Percentiles rank a stretch among this genome's conserved stretches.
Conservation (phyloP, 2,888 invertebrate species). For the Drosophila falleni region DNA sequence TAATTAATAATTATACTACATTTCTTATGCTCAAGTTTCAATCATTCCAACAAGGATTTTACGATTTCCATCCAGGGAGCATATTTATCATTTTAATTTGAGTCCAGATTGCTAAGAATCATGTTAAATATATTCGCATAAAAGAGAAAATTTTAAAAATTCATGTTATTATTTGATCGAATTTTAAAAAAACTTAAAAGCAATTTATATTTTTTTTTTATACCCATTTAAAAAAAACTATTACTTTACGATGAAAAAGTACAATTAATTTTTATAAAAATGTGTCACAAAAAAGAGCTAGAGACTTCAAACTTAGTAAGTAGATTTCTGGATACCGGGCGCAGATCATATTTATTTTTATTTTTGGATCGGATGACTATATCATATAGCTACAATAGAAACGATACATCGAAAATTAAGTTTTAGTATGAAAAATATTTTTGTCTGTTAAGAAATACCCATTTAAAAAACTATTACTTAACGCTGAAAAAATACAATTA, state of each 20-base stretch:
- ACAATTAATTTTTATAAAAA: neutral
- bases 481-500: neutral
- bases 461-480: no score
- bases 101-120: neutral
- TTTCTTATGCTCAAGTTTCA: neutral
- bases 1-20: slow-evolving; percentile 15
- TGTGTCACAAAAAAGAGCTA: no score
- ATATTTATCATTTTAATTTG: neutral
- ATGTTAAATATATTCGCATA: neutral
- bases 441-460: no score
- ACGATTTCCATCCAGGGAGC: neutral
- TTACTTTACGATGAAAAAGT: neutral
- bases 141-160: neutral
- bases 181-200: neutral
- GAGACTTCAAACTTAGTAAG: no score
- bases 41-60: neutral
- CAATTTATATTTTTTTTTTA: no score
- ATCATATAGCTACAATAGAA: no score
- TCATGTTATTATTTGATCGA: neutral
- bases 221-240: no score
- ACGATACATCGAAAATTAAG: no score
- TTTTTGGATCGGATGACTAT: no score
- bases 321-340: no score
- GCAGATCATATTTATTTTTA: no score
- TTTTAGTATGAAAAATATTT: no score